Base-by-base conservation (phyloP, 1,140 invertebrate species). In the Bombyx mandarina region DNA sequence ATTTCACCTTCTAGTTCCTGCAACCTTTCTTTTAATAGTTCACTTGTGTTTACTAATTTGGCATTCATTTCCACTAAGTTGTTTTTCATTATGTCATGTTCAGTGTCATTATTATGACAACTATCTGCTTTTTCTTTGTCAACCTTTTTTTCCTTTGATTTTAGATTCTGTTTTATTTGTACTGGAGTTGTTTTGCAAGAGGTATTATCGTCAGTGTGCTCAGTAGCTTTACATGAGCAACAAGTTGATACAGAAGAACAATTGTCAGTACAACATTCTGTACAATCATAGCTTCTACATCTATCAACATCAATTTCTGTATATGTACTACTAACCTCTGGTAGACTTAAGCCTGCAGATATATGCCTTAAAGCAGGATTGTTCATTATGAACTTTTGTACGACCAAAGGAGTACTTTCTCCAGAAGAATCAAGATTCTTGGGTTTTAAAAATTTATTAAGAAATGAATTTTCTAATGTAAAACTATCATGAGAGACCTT, bases 401-500 rank as follows among this genome's bases (percentile, higher is more conserved):
- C 65, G 26, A 83, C 57, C 49, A 82, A 50, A 52, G 84, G 84
- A 52, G 84, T 87, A 57, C 77, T 87, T 62, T 87, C 81, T 22
- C 82, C 82, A 35, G 84, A 87, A 71, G 62, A 75, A 59, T 87
- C 74, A 81, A 83, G 62, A 60, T 88, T 69, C 56, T 56, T 74
- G 56, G 63, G 77, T 54, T 61, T 76, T 47, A 92, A 71, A 62
- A 92, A 90, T 43, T 88, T 88, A 55, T 86, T 75, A 51, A 92
- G 89, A 45, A 91, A 89, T 57, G 91, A 93, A 57, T 91, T 94
- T 26, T 92, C 91, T 26, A 93, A 92, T 79, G 89, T 92, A 63
- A 94, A 94, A 77, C 93, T 93, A 52, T 91, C 91, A 79, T 93
- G 89, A 45, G 89, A 88, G 1, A 91, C 91, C 74, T 91, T 92